Percentiles rank a stretch among this genome's conserved stretches.
Conservation (phyloP, 2,113 vertebrate genomes). For the Rana temporaria region DNA sequence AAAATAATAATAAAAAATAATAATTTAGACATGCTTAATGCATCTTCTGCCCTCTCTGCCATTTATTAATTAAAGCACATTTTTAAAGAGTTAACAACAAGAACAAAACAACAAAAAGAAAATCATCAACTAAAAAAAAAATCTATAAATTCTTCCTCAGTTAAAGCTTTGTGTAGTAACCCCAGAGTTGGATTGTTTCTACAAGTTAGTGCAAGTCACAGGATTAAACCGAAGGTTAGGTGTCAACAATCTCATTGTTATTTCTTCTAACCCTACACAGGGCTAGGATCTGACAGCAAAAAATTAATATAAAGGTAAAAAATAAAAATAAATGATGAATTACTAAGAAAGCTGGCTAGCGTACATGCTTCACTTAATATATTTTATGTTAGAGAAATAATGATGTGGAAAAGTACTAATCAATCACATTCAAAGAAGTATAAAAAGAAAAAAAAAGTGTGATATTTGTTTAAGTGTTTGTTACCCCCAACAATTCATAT, state of each 20-base stretch:
- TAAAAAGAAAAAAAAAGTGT: too few species aligned
- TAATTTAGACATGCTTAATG: too few species aligned
- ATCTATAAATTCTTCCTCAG: conserved; percentile 4
- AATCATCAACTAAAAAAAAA: neutral
- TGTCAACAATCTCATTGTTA: conserved; percentile 21
- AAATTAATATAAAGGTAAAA: neutral
- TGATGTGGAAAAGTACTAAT: too few species aligned
- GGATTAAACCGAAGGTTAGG: conserved; percentile 13
- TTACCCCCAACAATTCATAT: too few species aligned
- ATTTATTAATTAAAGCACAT: neutral
- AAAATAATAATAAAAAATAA: too few species aligned
- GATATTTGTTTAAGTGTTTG: too few species aligned
- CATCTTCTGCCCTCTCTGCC: too few species aligned
- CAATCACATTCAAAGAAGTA: too few species aligned
- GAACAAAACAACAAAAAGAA: neutral
- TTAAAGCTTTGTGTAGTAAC: neutral
- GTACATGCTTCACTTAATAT: too few species aligned
- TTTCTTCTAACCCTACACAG: conserved; percentile 24
- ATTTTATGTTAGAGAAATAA: too few species aligned
- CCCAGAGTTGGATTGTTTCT: conserved; percentile 3
- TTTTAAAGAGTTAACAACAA: conserved; percentile 4
- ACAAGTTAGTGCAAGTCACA: conserved; percentile 36
- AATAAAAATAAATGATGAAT: neutral
- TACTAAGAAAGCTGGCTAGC: too few species aligned
- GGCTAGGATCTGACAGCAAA: neutral